These are phyloP conservation scores for Lutjanus campechanus DNA, from an alignment of 2,797 vertebrate genomes.

Conservation along the genomic window DNA sequence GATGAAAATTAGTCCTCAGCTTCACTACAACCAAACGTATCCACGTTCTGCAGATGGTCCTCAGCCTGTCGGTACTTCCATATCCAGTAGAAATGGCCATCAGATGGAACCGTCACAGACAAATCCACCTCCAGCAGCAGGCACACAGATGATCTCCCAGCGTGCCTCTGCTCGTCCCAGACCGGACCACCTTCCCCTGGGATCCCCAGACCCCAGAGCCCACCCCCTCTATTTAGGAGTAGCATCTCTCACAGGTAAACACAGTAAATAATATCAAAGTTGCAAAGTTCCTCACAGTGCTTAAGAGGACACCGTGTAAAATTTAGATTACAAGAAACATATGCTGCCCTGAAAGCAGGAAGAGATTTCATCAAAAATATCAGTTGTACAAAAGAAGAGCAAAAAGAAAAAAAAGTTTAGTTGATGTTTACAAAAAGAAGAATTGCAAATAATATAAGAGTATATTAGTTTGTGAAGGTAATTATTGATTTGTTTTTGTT, in stretches of 20 bases:
- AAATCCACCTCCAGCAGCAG: constrained; percentile 37
- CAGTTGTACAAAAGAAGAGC: too few species aligned
- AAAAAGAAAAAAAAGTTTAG: neutral
- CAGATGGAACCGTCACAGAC: constrained; percentile 32
- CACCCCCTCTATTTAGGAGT: constrained; percentile 87
- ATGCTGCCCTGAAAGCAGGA: neutral
- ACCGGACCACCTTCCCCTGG: constrained; percentile 71
- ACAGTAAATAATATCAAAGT: neutral
- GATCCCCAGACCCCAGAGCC: constrained; percentile 77
- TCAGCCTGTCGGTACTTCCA: constrained; percentile 31
- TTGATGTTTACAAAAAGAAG: neutral
- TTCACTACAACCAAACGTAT: constrained; percentile 20
- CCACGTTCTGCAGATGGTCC: constrained; percentile 52
- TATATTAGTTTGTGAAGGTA: too few species aligned
- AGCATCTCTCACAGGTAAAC: constrained; percentile 90
- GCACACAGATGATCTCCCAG: constrained; percentile 28
- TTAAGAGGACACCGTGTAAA: too few species aligned
- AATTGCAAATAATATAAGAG: too few species aligned
- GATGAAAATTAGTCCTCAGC: neutral
- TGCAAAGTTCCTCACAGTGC: too few species aligned
- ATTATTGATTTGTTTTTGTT: too few species aligned
- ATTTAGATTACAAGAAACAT: too few species aligned
- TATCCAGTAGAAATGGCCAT: constrained; percentile 28
- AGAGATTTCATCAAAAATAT: neutral
- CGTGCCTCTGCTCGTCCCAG: constrained; percentile 52